phyloP scores from a whole-genome alignment of 2,113 vertebrate genomes.

The Gymnorhina tibicen region DNA sequence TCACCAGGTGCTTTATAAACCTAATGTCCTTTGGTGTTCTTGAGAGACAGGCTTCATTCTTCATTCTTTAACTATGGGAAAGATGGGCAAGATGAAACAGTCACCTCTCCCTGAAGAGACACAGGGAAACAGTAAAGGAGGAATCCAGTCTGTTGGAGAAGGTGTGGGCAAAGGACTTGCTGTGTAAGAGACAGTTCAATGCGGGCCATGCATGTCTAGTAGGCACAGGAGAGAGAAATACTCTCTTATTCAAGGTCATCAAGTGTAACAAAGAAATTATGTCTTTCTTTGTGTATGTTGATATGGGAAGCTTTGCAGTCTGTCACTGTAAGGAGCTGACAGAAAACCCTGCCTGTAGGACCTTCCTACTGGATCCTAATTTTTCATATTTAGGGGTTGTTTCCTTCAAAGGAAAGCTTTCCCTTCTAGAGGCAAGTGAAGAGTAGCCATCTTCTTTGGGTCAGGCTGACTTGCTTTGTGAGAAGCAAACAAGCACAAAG shows the following conservation, averaged over 20 bases:
- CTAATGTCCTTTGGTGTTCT: background rate
- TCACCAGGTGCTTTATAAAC: background rate
- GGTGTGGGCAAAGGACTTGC: background rate
- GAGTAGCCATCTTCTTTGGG: background rate
- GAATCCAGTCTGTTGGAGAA: background rate
- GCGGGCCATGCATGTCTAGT: background rate
- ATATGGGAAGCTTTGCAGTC: background rate
- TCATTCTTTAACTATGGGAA: background rate
- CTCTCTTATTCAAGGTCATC: background rate
- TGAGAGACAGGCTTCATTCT: background rate
- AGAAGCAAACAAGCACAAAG: background rate
- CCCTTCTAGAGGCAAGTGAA: background rate
- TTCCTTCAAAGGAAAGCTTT: background rate
- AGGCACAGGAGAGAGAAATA: background rate
- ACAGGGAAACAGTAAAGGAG: background rate
- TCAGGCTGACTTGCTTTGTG: background rate
- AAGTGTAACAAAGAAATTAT: background rate
- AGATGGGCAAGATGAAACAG: background rate
- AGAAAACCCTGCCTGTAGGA: background rate
- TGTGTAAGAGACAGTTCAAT: rapidly evolving
- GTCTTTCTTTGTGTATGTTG: background rate
- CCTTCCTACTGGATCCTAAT: background rate
- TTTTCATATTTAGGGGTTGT: background rate
- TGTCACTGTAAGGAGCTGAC: background rate
- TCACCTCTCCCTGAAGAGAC: background rate